Conservation (phyloP, 2,797 vertebrate species). For the Rhinophrynus dorsalis region DNA sequence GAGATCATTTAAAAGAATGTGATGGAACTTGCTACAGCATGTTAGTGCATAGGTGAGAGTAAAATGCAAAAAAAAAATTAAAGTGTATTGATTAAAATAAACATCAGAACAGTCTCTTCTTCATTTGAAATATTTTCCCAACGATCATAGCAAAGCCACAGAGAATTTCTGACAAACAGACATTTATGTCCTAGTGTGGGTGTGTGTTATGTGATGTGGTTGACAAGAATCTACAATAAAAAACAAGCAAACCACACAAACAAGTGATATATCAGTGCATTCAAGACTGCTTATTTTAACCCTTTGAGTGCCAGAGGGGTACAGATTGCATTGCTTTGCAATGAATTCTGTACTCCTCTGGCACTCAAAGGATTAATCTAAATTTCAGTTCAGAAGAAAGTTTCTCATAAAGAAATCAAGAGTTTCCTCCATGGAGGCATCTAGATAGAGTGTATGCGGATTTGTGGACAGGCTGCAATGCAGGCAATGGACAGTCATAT, state of each 20-base stretch:
- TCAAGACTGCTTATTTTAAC: too few species aligned
- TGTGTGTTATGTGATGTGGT: conserved; percentile 24
- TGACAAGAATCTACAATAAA: neutral
- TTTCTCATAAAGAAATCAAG: too few species aligned
- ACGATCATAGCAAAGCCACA: conserved; percentile 33
- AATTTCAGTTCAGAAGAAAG: too few species aligned
- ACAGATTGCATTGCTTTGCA: too few species aligned
- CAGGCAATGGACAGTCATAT: too few species aligned
- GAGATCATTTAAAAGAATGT: conserved; percentile 12
- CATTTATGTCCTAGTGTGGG: conserved; percentile 6
- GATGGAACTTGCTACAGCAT: conserved; percentile 17
- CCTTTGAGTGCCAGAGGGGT: too few species aligned
- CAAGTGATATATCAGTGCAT: conserved; percentile 25
- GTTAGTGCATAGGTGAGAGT: conserved; percentile 21
- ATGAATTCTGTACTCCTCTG: too few species aligned
- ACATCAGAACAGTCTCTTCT: conserved; percentile 11
- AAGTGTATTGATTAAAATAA: conserved; percentile 26
- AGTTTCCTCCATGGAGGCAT: too few species aligned
- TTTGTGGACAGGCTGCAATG: too few species aligned
- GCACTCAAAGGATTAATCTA: too few species aligned
- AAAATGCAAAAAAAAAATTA: neutral
- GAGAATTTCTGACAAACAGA: conserved; percentile 6
- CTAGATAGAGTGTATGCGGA: too few species aligned
- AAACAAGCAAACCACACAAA: conserved; percentile 25
- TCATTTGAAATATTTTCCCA: conserved; percentile 12